Evolutionary conservation across 2,888 invertebrate species (phyloP), one percentile per base, ranked within the genome.

Genomic region (Lasioglossum zephyrum): DNA sequence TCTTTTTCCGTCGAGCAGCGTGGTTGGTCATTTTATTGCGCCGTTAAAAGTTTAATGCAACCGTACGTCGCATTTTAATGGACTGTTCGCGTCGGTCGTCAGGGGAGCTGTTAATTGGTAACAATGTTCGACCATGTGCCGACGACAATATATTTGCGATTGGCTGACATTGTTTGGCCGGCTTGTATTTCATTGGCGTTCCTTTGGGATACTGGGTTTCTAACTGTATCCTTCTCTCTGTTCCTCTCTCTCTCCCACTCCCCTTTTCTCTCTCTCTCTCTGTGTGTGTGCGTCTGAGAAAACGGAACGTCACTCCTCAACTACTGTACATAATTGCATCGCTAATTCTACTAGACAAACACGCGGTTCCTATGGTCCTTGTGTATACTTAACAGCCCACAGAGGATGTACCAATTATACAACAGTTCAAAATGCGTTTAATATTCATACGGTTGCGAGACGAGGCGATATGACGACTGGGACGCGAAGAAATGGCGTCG

Each of bases 321-420:
- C 84, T 72, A 66, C 49, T 73, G 63, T 79, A 87, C 87, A 88
- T 90, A 90, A 90, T 90, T 90, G 90, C 88, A 88, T 87, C 77
- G 84, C 84, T 85, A 81, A 88, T 90, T 86, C 74, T 81, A 72
- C 91, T 83, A 87, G 87, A 86, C 77, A 84, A 83, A 77, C 79
- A 82, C 44, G 57, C 63, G 70, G 78, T 63, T 53, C 36, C 70
- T 63, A 63, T 44, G 77, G 81, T 53, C 26, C 44, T 57, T 75
- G 22, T 63, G 81, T 86, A 76, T 70, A 81, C 77, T 85, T 86
- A 86, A 86, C 86, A 86, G 72, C 72, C 78, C 86, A 31, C 86
- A 66, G 86, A 86, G 86, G 86, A 81, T 66, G 57, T n/a, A 47
- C 74, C 86, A 74, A 86, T 86, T 86, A 77, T 81, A 73, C 81